phyloP scores from a whole-genome alignment of 2,888 invertebrate genomes.

The Scaptomyza polygonia region DNA sequence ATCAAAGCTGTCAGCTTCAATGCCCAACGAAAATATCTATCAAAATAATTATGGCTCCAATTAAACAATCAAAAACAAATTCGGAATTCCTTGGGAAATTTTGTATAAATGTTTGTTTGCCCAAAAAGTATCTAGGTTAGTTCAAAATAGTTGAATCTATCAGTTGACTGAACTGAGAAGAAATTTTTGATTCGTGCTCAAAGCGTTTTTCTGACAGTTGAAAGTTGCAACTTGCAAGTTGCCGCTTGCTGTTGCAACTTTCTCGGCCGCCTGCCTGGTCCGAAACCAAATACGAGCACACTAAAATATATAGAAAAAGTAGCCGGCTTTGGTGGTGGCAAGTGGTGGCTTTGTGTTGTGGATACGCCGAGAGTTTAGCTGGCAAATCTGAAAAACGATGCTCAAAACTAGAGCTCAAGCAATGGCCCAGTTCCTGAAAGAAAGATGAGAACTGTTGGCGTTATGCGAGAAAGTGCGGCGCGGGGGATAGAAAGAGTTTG shows the following conservation, averaged over 20 bases:
- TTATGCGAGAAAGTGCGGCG: not conserved
- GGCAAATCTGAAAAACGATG: constrained; percentile 67
- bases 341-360: too few species aligned
- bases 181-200: constrained; percentile 52
- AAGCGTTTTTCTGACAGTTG: constrained; percentile 70
- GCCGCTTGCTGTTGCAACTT: constrained; percentile 20
- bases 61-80: not conserved
- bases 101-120: not conserved
- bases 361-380: constrained; percentile 34
- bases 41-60: not conserved
- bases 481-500: too few species aligned
- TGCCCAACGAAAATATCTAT: not conserved
- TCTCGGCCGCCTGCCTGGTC: constrained; percentile 11
- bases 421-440: constrained; percentile 38
- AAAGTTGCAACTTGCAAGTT: constrained; percentile 33
- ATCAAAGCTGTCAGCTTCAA: not conserved
- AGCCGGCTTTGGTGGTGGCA: not conserved
- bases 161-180: constrained; percentile 29
- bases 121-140: constrained; percentile 4
- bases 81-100: not conserved
- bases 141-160: constrained; percentile 30
- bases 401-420: constrained; percentile 62
- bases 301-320: not conserved
- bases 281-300: constrained; percentile 4
- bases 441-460: constrained; percentile 34